These are phyloP conservation scores for Eledona agricola DNA, from an alignment of 2,888 invertebrate species.

Conservation along the genomic window DNA sequence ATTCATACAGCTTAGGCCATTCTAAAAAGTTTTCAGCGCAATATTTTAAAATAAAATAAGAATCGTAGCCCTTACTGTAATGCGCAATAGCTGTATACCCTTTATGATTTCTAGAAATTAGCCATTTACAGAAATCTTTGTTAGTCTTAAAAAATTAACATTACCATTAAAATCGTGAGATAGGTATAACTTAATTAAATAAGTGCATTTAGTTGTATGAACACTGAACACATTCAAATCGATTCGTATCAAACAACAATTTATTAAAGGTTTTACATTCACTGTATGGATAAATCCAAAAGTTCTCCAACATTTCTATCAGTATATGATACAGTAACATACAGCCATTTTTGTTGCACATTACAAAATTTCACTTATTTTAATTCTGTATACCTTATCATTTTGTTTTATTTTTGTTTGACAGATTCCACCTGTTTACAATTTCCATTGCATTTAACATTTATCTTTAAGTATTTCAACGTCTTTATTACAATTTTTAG, in stretches of 20 bases:
- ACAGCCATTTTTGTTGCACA: constrained; percentile 19
- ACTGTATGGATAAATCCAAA: too few species aligned
- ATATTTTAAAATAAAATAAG: too few species aligned
- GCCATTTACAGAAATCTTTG: too few species aligned
- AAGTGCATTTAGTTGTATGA: constrained; percentile 7
- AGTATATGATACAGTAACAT: constrained; percentile 11
- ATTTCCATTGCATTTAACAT: constrained; percentile 26
- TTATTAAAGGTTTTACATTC: constrained; percentile 13
- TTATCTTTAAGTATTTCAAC: constrained; percentile 21
- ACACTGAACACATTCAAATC: constrained; percentile 8
- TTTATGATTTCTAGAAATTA: too few species aligned
- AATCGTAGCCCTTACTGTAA: too few species aligned
- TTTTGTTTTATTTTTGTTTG: constrained; percentile 18
- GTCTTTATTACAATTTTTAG: constrained; percentile 23
- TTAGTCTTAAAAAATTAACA: too few species aligned
- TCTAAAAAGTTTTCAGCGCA: too few species aligned
- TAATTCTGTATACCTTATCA: constrained; percentile 20
- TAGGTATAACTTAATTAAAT: too few species aligned
- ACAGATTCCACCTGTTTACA: constrained; percentile 24
- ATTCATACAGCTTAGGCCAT: too few species aligned
- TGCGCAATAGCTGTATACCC: too few species aligned
- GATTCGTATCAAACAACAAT: constrained; percentile 1
- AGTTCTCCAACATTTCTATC: too few species aligned
- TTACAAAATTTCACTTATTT: constrained; percentile 21
- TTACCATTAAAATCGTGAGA: too few species aligned